Conservation (phyloP, 1,140 invertebrate genomes). For the Heliconius hermathena region DNA sequence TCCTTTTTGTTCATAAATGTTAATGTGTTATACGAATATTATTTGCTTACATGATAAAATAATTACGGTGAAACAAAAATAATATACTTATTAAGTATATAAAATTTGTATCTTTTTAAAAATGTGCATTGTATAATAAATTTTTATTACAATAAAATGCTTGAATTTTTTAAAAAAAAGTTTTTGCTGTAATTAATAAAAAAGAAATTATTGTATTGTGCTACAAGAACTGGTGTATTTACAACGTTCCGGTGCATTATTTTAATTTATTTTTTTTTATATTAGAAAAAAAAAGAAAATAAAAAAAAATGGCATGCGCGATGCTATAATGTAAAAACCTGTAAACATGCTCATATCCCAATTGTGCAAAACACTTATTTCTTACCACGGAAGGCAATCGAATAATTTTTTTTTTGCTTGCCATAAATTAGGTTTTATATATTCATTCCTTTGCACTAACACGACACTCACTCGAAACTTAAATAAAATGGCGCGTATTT, state of each 20-base stretch:
- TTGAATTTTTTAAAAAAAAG: background rate
- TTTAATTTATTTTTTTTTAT: background rate
- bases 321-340: slow-evolving; percentile 58
- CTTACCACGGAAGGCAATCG: slow-evolving; percentile 77
- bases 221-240: background rate
- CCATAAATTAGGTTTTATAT: slow-evolving; percentile 50
- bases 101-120: too few relatives aligned
- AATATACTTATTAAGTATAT: too few relatives aligned
- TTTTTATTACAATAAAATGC: background rate
- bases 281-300: slow-evolving; percentile 16
- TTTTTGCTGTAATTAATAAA: background rate
- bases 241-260: background rate
- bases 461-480: slow-evolving; percentile 11
- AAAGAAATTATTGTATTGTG: background rate
- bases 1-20: too few relatives aligned
- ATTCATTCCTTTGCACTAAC: slow-evolving; percentile 31
- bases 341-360: slow-evolving; percentile 66
- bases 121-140: background rate
- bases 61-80: too few relatives aligned
- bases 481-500: slow-evolving; percentile 6
- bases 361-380: slow-evolving; percentile 52
- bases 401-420: slow-evolving; percentile 72
- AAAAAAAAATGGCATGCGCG: slow-evolving; percentile 24
- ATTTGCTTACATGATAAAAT: too few relatives aligned
- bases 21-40: too few relatives aligned